Percentiles rank a stretch among this genome's conserved stretches.
Evolutionary conservation across 2,113 vertebrate genomes (phyloP).

Genomic region (Glaucomys volans): DNA sequence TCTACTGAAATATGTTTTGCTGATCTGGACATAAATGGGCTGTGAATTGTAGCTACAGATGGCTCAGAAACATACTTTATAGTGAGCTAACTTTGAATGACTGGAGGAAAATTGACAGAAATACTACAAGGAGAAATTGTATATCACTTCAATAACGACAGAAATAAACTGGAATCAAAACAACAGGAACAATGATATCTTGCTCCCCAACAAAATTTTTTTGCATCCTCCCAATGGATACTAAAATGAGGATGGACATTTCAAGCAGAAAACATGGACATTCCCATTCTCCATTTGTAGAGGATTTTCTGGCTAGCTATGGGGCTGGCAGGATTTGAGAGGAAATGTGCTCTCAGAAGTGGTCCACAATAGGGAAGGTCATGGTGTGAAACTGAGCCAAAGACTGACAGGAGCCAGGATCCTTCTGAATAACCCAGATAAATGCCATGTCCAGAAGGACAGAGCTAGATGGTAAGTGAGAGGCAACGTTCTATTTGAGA

Average conservation of each 20-base stretch:
- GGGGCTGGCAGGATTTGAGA: neutral
- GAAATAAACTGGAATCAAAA: constrained; percentile 53
- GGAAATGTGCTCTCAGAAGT: constrained; percentile 20
- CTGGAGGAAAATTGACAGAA: constrained; percentile 63
- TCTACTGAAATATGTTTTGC: constrained; percentile 63
- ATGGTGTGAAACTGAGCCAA: constrained; percentile 21
- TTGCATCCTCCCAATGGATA: neutral
- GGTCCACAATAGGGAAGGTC: constrained; percentile 24
- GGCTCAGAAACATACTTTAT: constrained; percentile 46
- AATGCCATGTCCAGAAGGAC: constrained; percentile 11
- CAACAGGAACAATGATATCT: neutral
- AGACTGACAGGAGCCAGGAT: neutral
- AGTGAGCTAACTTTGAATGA: constrained; percentile 57
- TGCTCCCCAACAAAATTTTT: neutral
- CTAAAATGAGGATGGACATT: constrained; percentile 30
- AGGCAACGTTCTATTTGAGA: neutral
- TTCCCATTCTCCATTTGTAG: neutral
- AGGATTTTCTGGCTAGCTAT: neutral
- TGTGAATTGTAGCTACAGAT: constrained; percentile 60
- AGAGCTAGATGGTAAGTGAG: neutral
- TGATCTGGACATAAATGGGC: constrained; percentile 53
- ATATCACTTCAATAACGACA: constrained; percentile 12
- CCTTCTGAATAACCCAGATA: neutral
- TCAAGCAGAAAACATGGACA: neutral
- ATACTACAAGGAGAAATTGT: neutral